Conservation (phyloP, 2,888 invertebrate genomes). For the Oligia fasciuncula region DNA sequence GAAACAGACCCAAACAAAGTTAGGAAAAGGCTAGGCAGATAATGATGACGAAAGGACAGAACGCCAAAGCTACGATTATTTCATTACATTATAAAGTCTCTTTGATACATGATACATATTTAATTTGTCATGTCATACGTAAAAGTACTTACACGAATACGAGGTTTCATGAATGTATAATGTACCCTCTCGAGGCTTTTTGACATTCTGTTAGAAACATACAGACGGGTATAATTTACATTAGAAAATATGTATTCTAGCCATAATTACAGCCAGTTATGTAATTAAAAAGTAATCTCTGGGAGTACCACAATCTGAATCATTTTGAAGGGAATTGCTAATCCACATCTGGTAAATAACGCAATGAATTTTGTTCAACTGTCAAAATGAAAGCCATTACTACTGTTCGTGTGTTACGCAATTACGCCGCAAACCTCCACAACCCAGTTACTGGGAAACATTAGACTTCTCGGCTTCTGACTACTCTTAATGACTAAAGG, state of each 20-base stretch:
- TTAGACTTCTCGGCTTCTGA: no score
- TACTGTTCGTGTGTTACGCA: no score
- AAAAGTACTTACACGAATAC: background rate
- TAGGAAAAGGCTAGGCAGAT: background rate
- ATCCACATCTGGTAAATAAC: no score
- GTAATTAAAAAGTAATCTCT: background rate
- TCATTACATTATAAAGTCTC: background rate
- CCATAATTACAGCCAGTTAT: background rate
- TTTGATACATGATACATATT: constrained; percentile 15
- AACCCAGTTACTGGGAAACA: no score
- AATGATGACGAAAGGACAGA: background rate
- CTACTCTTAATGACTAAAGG: no score
- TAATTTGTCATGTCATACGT: constrained; percentile 5
- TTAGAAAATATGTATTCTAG: background rate
- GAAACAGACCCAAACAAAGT: background rate
- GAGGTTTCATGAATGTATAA: constrained; percentile 33
- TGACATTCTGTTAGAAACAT: background rate
- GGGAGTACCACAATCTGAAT: no score
- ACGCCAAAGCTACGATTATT: background rate
- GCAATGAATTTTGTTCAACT: no score
- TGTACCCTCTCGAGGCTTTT: background rate
- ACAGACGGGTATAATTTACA: background rate
- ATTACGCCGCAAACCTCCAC: no score
- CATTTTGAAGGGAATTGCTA: no score
- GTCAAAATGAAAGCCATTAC: no score